Percentiles rank a stretch among this genome's conserved stretches.
phyloP scores from a whole-genome alignment of 2,888 invertebrate genomes.

The Ditylenchus weischeri region DNA sequence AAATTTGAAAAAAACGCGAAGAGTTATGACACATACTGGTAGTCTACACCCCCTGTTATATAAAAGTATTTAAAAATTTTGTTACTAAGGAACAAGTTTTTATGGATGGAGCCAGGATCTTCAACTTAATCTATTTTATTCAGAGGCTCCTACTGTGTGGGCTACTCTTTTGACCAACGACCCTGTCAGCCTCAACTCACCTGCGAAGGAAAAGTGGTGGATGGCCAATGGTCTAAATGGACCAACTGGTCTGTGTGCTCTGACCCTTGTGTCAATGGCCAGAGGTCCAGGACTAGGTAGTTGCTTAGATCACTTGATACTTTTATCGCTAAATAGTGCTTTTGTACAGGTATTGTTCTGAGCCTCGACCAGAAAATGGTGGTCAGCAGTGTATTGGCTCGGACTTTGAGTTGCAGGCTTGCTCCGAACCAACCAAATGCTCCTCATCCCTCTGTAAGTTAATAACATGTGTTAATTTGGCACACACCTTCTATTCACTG shows the following conservation, averaged over 20 bases:
- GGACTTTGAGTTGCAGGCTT: constrained; percentile 56
- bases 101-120: not conserved
- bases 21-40: too few species aligned
- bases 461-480: too few species aligned
- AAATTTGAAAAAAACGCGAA: too few species aligned
- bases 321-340: not conserved
- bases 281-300: constrained; percentile 52
- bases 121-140: not conserved
- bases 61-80: too few species aligned
- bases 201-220: constrained; percentile 37
- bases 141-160: constrained; percentile 56
- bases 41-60: too few species aligned
- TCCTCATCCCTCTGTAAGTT: constrained; percentile 15
- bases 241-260: constrained; percentile 51
- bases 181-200: constrained; percentile 36
- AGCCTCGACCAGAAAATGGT: constrained; percentile 52
- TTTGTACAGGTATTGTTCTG: constrained; percentile 47
- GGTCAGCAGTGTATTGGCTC: constrained; percentile 53
- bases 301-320: not conserved
- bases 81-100: too few species aligned
- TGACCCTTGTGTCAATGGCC: constrained; percentile 51
- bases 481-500: too few species aligned
- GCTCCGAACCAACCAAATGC: constrained; percentile 44
- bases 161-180: constrained; percentile 57
- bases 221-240: constrained; percentile 57